Evolutionary conservation across 2,797 vertebrate genomes (phyloP).

Genomic region (Acanthornis magna): DNA sequence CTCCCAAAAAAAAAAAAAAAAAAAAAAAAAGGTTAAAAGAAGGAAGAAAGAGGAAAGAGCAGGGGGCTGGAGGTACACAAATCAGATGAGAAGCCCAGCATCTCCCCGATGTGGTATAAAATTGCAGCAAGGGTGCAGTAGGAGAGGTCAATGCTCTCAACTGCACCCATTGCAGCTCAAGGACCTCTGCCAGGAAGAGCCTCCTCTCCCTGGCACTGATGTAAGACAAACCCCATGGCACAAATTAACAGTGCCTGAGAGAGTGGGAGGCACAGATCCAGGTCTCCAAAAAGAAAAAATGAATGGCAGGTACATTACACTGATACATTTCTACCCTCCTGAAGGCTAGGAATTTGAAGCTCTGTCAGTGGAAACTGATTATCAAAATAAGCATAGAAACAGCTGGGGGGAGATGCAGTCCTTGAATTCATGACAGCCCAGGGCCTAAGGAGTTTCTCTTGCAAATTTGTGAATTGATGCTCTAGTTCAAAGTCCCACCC

Average conservation of each 20-base stretch:
- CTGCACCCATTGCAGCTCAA: not conserved
- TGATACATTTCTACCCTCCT: not conserved
- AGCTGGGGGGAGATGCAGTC: rapidly evolving
- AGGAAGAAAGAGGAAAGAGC: not conserved
- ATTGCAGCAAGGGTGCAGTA: not conserved
- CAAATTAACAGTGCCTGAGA: not conserved
- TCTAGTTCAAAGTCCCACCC: not conserved
- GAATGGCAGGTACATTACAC: not conserved
- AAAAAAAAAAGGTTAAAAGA: no score
- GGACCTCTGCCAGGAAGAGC: not conserved
- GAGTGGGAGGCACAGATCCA: not conserved
- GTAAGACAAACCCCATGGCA: not conserved
- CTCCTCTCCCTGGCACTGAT: not conserved
- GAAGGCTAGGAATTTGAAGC: not conserved
- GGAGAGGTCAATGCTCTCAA: not conserved
- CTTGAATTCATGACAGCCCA: not conserved
- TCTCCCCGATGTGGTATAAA: not conserved
- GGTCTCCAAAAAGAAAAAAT: not conserved
- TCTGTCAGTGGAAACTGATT: not conserved
- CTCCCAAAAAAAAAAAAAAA: no score
- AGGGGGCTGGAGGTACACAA: not conserved
- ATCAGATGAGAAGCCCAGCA: not conserved
- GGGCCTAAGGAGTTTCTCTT: not conserved
- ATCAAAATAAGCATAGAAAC: not conserved
- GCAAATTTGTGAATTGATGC: not conserved